These are phyloP conservation scores for Labeo calbasu DNA, from an alignment of 2,797 vertebrate genomes.

Conservation along the genomic window DNA sequence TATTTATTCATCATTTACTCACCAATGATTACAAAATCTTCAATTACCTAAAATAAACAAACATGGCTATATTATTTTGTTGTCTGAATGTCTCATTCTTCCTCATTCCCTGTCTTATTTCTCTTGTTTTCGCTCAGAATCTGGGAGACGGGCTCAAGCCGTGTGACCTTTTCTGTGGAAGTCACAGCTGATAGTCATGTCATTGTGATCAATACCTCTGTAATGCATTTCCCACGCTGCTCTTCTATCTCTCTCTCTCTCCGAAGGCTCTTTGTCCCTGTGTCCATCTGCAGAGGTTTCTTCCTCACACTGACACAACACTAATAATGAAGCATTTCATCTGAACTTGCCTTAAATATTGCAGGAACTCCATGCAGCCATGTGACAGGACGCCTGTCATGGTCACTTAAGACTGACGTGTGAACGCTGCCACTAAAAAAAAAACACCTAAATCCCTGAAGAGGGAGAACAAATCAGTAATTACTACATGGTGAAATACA, in stretches of 20 bases:
- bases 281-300: conserved; percentile 9
- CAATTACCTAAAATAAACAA: background rate
- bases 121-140: conserved; percentile 25
- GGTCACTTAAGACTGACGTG: background rate
- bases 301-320: conserved; percentile 45
- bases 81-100: conserved; percentile 2
- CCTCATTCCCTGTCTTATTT: background rate
- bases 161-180: conserved; percentile 58
- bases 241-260: conserved; percentile 11
- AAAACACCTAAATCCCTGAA: conserved; percentile 9
- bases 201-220: conserved; percentile 66
- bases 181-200: conserved; percentile 65
- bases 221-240: conserved; percentile 63
- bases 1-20: background rate
- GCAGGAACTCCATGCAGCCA: conserved; percentile 4
- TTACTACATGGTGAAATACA: background rate
- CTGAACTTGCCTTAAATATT: conserved; percentile 19
- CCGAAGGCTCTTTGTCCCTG: background rate
- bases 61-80: background rate
- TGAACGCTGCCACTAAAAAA: background rate
- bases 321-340: conserved; percentile 44
- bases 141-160: conserved; percentile 34
- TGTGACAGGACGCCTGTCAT: conserved; percentile 2
- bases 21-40: background rate
- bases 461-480: background rate